Percentiles rank a stretch among this genome's conserved stretches.
phyloP scores from a whole-genome alignment of 1,140 invertebrate genomes.

The Megalopta genalis region DNA sequence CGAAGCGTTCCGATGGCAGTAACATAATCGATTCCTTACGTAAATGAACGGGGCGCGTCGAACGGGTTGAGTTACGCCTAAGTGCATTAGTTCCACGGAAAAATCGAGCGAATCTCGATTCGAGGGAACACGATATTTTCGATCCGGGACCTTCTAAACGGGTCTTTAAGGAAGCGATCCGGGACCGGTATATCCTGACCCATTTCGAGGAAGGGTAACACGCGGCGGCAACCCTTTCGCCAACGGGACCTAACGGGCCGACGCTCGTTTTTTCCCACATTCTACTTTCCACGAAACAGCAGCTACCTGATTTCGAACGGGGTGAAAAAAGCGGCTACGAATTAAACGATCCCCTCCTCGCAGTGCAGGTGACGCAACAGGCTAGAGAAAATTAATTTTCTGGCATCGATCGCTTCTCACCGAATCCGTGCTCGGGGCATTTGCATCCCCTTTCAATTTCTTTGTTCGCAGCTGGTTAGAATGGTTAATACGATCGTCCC shows the following conservation, averaged over 20 bases:
- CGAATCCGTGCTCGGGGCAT: background rate
- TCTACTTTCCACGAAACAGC: slow-evolving; percentile 72
- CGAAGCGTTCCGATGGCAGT: background rate
- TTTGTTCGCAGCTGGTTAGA: background rate
- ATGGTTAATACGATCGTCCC: background rate
- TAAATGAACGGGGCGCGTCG: background rate
- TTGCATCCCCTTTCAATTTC: background rate
- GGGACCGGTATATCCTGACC: slow-evolving; percentile 68
- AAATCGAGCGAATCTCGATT: slow-evolving; percentile 30
- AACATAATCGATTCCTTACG: background rate
- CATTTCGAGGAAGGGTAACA: slow-evolving; percentile 65
- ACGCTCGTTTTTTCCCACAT: slow-evolving; percentile 74
- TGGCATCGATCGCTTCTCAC: background rate
- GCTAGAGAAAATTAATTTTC: slow-evolving; percentile 39
- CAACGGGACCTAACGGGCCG: slow-evolving; percentile 70
- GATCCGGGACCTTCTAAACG: slow-evolving; percentile 60
- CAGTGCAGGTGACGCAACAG: slow-evolving; percentile 22
- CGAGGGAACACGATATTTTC: slow-evolving; percentile 72
- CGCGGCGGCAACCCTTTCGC: slow-evolving; percentile 72
- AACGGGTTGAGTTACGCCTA: background rate
- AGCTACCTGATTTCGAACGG: slow-evolving; percentile 66
- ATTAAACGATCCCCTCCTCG: slow-evolving; percentile 47
- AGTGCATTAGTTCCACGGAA: slow-evolving; percentile 1
- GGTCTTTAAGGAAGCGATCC: slow-evolving; percentile 69
- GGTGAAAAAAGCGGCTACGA: slow-evolving; percentile 22